Conservation (phyloP, 2,113 vertebrate species). For the Alethe castanea region DNA sequence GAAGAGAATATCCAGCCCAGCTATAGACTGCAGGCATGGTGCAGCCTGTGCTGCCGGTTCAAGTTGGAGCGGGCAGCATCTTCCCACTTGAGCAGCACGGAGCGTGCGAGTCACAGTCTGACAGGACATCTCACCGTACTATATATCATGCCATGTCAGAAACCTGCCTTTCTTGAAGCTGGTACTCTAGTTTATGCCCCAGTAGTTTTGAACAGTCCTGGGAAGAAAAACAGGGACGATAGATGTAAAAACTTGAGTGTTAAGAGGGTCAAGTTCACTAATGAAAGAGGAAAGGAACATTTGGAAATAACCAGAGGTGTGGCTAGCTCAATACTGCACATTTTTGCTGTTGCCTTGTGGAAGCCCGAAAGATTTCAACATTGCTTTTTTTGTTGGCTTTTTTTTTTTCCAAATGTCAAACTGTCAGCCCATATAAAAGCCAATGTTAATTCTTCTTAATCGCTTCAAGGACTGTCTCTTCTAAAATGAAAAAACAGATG, state of each 20-base stretch:
- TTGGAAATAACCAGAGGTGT: constrained; percentile 15
- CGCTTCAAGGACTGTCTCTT: not conserved
- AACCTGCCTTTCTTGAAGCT: not conserved
- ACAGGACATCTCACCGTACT: not conserved
- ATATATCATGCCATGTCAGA: not conserved
- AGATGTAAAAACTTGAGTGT: not conserved
- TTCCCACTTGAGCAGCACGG: not conserved
- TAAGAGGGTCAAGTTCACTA: not conserved
- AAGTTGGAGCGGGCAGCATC: constrained; percentile 7
- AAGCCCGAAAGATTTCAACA: not conserved
- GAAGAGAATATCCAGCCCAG: not conserved
- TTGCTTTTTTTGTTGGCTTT: no score
- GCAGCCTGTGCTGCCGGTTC: not conserved
- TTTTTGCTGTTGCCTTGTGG: not conserved
- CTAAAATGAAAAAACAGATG: not conserved
- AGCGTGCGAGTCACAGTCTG: not conserved
- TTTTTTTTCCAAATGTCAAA: not conserved
- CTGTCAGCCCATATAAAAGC: not conserved
- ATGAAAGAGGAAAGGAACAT: not conserved
- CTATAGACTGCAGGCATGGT: not conserved
- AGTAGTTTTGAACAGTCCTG: not conserved
- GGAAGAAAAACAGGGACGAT: not conserved
- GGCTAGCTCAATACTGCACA: not conserved
- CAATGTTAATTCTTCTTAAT: not conserved
- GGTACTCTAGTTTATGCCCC: not conserved